Conservation (phyloP, 2,888 invertebrate genomes). For the Lagria hirta region DNA sequence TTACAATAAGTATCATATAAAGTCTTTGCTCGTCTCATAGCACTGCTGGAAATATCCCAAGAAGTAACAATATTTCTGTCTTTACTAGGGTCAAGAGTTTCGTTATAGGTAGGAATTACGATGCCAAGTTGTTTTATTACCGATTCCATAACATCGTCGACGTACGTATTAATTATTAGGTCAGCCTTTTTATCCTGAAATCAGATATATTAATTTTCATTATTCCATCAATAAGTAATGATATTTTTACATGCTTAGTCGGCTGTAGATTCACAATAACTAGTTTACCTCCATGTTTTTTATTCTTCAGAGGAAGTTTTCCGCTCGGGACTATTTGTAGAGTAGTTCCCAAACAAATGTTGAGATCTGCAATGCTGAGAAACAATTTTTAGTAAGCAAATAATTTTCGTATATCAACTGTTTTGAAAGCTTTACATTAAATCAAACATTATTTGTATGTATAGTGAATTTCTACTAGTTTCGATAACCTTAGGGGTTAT, state of each 20-base stretch:
- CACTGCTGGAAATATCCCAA: slow-evolving; percentile 71
- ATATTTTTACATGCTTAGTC: slow-evolving; percentile 85
- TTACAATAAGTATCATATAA: slow-evolving; percentile 59
- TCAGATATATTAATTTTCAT: slow-evolving; percentile 1
- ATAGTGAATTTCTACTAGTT: too few species aligned
- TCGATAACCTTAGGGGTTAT: too few species aligned
- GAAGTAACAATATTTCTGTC: slow-evolving; percentile 58
- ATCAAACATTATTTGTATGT: too few species aligned
- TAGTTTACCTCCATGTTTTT: slow-evolving; percentile 83
- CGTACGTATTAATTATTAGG: slow-evolving; percentile 83
- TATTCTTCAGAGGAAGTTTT: slow-evolving; percentile 82
- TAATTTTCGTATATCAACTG: too few species aligned
- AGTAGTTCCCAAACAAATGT: slow-evolving; percentile 95
- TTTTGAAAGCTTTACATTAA: too few species aligned
- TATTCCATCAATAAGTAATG: slow-evolving; percentile 1
- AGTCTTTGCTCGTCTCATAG: slow-evolving; percentile 64
- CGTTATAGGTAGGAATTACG: slow-evolving; percentile 71
- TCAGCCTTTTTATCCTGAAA: slow-evolving; percentile 88
- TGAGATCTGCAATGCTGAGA: slow-evolving; percentile 86
- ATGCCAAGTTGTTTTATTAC: slow-evolving; percentile 74
- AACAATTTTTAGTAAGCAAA: too few species aligned
- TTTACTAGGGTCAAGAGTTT: slow-evolving; percentile 68
- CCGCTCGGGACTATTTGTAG: slow-evolving; percentile 97
- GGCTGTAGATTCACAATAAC: slow-evolving; percentile 95
- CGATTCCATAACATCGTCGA: slow-evolving; percentile 77